Evolutionary conservation across 2,113 vertebrate genomes (phyloP).

Genomic region (Meriones unguiculatus): DNA sequence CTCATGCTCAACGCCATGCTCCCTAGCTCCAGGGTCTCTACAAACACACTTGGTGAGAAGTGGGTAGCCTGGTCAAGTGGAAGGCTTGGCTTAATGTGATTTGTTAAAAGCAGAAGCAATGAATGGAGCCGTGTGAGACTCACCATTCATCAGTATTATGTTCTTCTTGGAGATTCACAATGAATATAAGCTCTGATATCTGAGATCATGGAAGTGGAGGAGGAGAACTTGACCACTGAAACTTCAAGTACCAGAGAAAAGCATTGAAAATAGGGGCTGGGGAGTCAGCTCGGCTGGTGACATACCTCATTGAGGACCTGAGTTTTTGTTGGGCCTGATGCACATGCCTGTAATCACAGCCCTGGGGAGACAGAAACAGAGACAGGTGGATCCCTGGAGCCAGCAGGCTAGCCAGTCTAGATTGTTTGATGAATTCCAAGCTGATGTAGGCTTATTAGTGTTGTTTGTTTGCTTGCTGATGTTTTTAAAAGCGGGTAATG

Average conservation of each 20-base stretch:
- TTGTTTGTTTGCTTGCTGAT: background rate
- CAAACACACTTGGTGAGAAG: background rate
- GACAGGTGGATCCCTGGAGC: background rate
- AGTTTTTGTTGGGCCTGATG: background rate
- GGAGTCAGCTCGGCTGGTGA: background rate
- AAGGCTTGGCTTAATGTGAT: background rate
- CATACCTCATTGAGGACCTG: background rate
- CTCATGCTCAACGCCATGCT: background rate
- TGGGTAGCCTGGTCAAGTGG: background rate
- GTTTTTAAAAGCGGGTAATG: background rate
- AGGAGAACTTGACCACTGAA: background rate
- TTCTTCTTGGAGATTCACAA: background rate
- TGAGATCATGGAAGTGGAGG: background rate
- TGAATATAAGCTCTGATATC: background rate
- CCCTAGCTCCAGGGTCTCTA: background rate
- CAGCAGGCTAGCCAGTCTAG: background rate
- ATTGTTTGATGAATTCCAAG: background rate
- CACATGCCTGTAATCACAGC: background rate
- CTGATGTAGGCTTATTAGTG: background rate
- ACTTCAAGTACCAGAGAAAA: background rate
- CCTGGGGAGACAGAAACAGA: background rate
- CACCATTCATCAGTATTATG: background rate
- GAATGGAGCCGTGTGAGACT: background rate
- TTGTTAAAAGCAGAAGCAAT: background rate
- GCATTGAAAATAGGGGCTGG: no score